Evolutionary conservation across 2,888 invertebrate species (phyloP).

Genomic region (Eupithecia abbreviata): DNA sequence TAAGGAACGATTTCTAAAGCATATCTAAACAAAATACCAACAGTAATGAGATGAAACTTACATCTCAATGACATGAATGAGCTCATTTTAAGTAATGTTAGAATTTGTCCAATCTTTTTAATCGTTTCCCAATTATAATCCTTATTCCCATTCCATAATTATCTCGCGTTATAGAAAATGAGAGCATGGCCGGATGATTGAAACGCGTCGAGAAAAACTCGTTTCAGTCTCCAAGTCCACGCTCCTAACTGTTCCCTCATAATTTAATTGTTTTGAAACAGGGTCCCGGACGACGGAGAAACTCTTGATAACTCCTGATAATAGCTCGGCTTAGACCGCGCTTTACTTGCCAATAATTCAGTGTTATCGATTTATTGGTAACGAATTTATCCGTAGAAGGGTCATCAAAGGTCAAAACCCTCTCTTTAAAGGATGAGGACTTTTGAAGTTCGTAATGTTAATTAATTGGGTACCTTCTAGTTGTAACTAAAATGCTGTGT

Average conservation of each 20-base stretch:
- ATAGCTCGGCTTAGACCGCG: conserved; percentile 30
- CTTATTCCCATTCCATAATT: neutral
- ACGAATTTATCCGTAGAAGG: conserved; percentile 11
- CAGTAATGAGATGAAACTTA: too few species aligned
- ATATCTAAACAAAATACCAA: too few species aligned
- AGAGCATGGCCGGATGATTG: neutral
- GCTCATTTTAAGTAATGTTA: neutral
- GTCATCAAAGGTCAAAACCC: conserved; percentile 6
- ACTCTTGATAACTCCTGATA: conserved; percentile 38
- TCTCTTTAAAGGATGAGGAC: neutral
- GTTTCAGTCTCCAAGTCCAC: neutral
- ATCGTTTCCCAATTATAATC: too few species aligned
- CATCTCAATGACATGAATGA: neutral
- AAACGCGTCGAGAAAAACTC: neutral
- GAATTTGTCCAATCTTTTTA: too few species aligned
- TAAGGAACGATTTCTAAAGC: too few species aligned
- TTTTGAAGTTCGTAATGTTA: neutral
- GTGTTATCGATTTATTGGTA: conserved; percentile 28
- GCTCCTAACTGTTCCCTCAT: conserved; percentile 21
- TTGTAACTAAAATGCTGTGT: neutral
- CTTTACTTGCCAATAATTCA: conserved; percentile 28
- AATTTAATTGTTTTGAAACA: conserved; percentile 33
- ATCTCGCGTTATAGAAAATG: neutral
- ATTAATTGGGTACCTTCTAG: neutral
- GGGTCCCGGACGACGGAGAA: conserved; percentile 18